Evolutionary conservation across 2,113 vertebrate genomes (phyloP).

Genomic region (Benitochromis conjunctus): DNA sequence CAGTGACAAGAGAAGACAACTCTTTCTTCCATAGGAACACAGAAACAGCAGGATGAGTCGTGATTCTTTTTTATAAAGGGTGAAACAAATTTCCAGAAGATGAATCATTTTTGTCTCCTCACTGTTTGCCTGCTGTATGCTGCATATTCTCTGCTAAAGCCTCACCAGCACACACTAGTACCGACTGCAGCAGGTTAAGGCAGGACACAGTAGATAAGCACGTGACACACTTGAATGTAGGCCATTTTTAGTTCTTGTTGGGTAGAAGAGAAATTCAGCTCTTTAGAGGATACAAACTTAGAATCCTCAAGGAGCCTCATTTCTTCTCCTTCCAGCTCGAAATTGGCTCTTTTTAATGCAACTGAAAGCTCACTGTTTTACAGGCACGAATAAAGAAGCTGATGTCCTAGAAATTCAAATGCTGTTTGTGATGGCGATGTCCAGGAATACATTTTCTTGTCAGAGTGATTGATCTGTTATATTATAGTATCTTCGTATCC

Average conservation of each 20-base stretch:
- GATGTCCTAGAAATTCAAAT: constrained; percentile 4
- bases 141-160: constrained; percentile 5
- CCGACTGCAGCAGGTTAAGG: constrained; percentile 33
- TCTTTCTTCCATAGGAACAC: constrained; percentile 9
- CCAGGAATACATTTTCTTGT: background rate
- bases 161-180: background rate
- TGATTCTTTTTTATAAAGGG: background rate
- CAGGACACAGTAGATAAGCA: constrained; percentile 45
- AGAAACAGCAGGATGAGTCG: constrained; percentile 16
- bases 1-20: constrained; percentile 28
- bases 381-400: background rate
- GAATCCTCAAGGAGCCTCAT: constrained; percentile 24
- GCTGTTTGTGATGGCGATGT: background rate
- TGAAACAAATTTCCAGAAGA: constrained; percentile 12
- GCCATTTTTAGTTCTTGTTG: constrained; percentile 34
- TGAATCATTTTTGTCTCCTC: constrained; percentile 23
- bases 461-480: constrained; percentile 17
- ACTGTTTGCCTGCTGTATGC: background rate
- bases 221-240: constrained; percentile 43
- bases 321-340: constrained; percentile 1
- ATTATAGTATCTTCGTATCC: constrained; percentile 39
- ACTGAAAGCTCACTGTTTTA: background rate
- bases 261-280: constrained; percentile 30
- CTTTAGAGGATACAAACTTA: constrained; percentile 33
- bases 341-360: constrained; percentile 2